Evolutionary conservation across 2,888 invertebrate genomes (phyloP).

Genomic region (Orthonychiurus folsomi): DNA sequence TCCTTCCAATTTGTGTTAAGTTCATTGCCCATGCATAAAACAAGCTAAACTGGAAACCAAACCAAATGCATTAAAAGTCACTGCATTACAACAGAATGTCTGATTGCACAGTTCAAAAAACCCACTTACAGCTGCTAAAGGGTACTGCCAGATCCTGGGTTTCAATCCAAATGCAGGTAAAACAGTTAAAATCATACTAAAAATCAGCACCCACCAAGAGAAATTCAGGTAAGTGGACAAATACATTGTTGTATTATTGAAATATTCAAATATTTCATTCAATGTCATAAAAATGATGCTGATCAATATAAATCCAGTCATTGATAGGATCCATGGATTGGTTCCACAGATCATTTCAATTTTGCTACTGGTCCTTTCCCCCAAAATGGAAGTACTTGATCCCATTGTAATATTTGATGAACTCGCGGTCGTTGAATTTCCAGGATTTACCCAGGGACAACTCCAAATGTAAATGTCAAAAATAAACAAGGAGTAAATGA

Average conservation of each 20-base stretch:
- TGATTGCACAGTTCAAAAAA: not conserved
- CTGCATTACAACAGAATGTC: not conserved
- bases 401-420: not conserved
- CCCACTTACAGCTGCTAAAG: conserved; percentile 23
- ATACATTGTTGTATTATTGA: not conserved
- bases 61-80: not conserved
- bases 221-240: conserved; percentile 16
- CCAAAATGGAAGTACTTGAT: not conserved
- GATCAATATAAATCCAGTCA: not conserved
- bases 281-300: conserved; percentile 2
- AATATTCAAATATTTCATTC: conserved; percentile 17
- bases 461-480: conserved; percentile 14
- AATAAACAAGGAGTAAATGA: conserved; percentile 18
- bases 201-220: conserved; percentile 26
- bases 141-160: conserved; percentile 20
- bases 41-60: conserved; percentile 49
- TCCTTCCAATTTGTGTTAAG: conserved; percentile 76
- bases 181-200: conserved; percentile 16
- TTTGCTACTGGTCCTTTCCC: not conserved
- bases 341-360: not conserved
- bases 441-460: conserved; percentile 8
- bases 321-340: not conserved
- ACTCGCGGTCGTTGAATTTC: not conserved
- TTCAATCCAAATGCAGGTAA: conserved; percentile 17
- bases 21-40: conserved; percentile 73